These are phyloP conservation scores for Synanthedon myopaeformis DNA, from an alignment of 2,888 invertebrate genomes.

Conservation along the genomic window DNA sequence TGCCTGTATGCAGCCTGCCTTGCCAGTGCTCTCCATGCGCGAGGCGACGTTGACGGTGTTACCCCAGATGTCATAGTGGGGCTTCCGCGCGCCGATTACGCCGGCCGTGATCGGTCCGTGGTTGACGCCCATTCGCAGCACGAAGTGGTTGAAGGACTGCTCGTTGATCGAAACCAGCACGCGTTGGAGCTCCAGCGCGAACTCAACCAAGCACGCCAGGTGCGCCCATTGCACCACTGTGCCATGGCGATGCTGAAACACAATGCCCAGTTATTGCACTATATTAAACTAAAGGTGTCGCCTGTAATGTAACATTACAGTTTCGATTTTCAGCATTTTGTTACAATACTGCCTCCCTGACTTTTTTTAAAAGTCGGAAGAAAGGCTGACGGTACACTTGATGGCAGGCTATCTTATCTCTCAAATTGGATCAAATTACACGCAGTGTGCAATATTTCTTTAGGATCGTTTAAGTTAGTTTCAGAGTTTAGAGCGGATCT, in stretches of 20 bases:
- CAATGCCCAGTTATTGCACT: no score
- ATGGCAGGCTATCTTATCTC: no score
- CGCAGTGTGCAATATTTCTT: no score
- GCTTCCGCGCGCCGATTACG: slow-evolving; percentile 94
- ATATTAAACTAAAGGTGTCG: no score
- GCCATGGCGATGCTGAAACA: slow-evolving; percentile 55
- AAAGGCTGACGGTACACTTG: no score
- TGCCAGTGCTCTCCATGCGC: slow-evolving; percentile 97
- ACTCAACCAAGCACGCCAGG: slow-evolving; percentile 86
- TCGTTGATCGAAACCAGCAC: slow-evolving; percentile 93
- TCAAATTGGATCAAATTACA: no score
- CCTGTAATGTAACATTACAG: no score
- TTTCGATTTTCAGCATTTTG: no score
- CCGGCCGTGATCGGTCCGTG: slow-evolving; percentile 96
- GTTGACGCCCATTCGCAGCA: slow-evolving; percentile 93
- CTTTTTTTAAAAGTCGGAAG: no score
- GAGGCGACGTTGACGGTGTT: slow-evolving; percentile 98
- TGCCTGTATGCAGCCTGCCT: slow-evolving; percentile 94
- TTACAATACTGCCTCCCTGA: no score
- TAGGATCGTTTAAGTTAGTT: no score
- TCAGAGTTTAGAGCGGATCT: no score
- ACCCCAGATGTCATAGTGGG: slow-evolving; percentile 97
- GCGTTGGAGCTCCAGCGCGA: slow-evolving; percentile 89
- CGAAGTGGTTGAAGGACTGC: slow-evolving; percentile 95
- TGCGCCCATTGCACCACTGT: slow-evolving; percentile 85